Evolutionary conservation across 2,113 vertebrate species (phyloP).

Genomic region (Dicerorhinus sumatrensis): DNA sequence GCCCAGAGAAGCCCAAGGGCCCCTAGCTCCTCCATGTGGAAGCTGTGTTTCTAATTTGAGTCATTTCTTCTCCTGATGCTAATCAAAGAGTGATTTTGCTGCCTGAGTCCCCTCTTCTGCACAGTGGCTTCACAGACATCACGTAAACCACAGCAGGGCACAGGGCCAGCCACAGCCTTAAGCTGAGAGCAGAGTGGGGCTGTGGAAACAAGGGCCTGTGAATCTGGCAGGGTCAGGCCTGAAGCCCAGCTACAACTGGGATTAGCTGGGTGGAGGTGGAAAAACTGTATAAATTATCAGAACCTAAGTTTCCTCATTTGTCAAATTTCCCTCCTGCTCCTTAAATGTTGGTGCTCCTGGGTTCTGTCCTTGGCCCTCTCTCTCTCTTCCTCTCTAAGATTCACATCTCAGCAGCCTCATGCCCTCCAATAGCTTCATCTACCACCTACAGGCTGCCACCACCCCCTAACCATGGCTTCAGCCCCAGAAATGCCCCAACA

Average conservation of each 20-base stretch:
- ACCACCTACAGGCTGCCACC: no score
- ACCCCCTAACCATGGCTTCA: not conserved
- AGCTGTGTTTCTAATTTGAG: not conserved
- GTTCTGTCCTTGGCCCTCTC: not conserved
- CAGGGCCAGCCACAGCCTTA: not conserved
- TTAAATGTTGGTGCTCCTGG: not conserved
- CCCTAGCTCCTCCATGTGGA: not conserved
- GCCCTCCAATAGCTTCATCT: not conserved
- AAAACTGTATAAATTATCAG: not conserved
- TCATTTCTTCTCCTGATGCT: not conserved
- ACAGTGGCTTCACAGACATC: not conserved
- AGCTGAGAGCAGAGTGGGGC: no score
- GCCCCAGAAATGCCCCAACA: not conserved
- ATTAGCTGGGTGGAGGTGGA: no score
- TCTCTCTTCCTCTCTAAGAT: not conserved
- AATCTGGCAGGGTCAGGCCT: not conserved
- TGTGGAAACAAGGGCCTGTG: not conserved
- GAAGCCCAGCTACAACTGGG: not conserved
- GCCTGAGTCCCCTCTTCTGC: not conserved
- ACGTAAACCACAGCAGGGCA: not conserved
- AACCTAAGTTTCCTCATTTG: not conserved
- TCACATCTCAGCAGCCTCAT: not conserved
- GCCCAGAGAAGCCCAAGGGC: not conserved
- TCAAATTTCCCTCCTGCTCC: not conserved
- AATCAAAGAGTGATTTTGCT: not conserved